These are phyloP conservation scores for Platyscelio sp. DNA, from an alignment of 2,888 invertebrate genomes.

Conservation along the genomic window DNA sequence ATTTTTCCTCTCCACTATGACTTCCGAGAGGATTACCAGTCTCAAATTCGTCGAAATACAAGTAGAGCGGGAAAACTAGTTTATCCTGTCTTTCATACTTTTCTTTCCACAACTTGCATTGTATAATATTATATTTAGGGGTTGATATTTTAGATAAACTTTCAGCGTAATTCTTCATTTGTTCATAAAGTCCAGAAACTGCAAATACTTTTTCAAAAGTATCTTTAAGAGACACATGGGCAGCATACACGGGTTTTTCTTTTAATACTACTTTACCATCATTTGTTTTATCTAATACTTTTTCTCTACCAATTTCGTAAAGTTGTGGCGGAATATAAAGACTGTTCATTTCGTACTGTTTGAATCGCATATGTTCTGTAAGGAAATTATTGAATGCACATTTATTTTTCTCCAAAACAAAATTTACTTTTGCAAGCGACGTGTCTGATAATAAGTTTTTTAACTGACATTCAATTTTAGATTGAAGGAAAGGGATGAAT, in stretches of 20 bases:
- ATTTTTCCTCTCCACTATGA: conserved; percentile 45
- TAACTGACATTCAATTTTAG: conserved; percentile 28
- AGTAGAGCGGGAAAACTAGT: conserved; percentile 11
- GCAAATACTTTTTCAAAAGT: conserved; percentile 27
- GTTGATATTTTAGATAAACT: conserved; percentile 13
- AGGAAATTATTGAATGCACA: conserved; percentile 43
- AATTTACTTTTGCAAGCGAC: not conserved
- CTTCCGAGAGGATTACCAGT: conserved; percentile 8
- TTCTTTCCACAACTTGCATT: conserved; percentile 45
- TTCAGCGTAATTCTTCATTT: conserved; percentile 25
- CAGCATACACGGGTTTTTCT: conserved; percentile 52
- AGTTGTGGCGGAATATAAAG: conserved; percentile 46
- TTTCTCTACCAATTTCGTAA: conserved; percentile 53
- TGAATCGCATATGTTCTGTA: conserved; percentile 57
- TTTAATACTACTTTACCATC: not conserved
- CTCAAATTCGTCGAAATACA: conserved; percentile 55
- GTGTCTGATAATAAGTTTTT: not conserved
- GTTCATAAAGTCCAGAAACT: not conserved
- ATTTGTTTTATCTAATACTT: not conserved
- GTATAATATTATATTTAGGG: conserved; percentile 27
- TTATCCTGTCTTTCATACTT: conserved; percentile 26
- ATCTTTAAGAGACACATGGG: conserved; percentile 45
- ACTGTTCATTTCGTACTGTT: conserved; percentile 35
- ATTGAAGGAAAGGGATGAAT: conserved; percentile 30
- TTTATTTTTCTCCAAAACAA: conserved; percentile 52